Conservation (phyloP, 2,797 vertebrate genomes). For the Peromyscus aztecus region DNA sequence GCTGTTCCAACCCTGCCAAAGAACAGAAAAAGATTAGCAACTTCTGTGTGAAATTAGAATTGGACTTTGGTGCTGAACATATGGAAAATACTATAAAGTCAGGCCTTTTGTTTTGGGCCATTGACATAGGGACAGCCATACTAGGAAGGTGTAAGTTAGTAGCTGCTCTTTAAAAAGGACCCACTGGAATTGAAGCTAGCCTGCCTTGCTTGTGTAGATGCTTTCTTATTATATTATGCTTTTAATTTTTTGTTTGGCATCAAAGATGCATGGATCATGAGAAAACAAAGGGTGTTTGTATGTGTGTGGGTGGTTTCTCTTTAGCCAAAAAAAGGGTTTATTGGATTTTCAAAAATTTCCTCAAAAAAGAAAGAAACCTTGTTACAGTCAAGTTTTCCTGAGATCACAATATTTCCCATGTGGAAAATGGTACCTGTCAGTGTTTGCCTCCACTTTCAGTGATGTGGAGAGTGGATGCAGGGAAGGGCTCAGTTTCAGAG, state of each 20-base stretch:
- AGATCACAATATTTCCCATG: constrained; percentile 57
- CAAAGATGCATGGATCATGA: constrained; percentile 34
- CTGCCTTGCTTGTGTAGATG: constrained; percentile 36
- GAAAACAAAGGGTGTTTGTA: constrained; percentile 67
- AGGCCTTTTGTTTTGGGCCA: constrained; percentile 36
- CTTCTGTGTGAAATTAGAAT: constrained; percentile 54
- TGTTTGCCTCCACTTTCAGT: background rate
- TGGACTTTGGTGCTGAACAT: constrained; percentile 20
- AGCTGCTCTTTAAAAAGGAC: background rate
- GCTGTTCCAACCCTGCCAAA: background rate
- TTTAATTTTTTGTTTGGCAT: constrained; percentile 67
- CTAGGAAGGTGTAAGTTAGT: constrained; percentile 1
- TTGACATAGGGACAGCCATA: background rate
- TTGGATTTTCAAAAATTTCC: constrained; percentile 27
- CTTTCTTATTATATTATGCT: background rate
- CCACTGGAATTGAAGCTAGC: background rate
- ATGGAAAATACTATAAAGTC: constrained; percentile 27
- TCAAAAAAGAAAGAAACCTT: constrained; percentile 38
- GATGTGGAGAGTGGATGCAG: background rate
- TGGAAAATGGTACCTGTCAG: constrained; percentile 18
- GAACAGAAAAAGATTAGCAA: constrained; percentile 32
- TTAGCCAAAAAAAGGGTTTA: constrained; percentile 52
- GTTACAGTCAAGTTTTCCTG: constrained; percentile 59
- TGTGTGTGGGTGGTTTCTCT: background rate
- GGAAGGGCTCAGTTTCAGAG: constrained; percentile 51